Base-by-base conservation (phyloP, 1,140 invertebrate species). In the Monochamus saltuarius region DNA sequence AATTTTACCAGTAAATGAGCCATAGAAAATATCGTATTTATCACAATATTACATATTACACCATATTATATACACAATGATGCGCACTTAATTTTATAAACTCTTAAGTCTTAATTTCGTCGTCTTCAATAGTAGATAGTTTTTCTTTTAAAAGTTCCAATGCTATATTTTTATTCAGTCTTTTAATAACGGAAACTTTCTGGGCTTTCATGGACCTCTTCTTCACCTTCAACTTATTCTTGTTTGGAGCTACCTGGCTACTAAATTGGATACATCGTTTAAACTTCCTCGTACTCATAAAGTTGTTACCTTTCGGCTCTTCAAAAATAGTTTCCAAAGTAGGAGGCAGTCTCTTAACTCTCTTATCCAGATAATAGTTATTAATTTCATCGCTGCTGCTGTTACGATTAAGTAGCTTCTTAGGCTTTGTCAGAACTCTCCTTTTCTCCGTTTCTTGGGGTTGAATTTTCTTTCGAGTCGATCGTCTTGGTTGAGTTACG, bases 311-410 rank as follows among this genome's bases (percentile, higher is more conserved):
- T 17, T 51, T 49, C 1, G 60, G 53, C 6, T 57, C 60, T 57
- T 62, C 60, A 52, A 57, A 62, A 47, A 62, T 62, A 17, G 60
- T 62, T 36, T 62, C 60, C 35, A 62, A 38, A 52, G 34, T 19
- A 4, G 60, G 37, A 14, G 45, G 46, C 17, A 37, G 38, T 45
- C 60, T 46, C 36, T 62, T 62, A 7, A 62, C 54, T 57, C 34
- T 51, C 14, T 62, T 62, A 38, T 62, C 54, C 11, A 62, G 39
- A 43, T 62, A 62, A 46, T 62, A 62, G n/a, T 62, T 62, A 36
- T 45, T 35, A 17, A 62, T 51, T 13, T 43, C 40, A 36, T 62
- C 51, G 8, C 9, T 8, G 45, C 38, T 61, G 39, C 42, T 37
- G 6, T 29, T 29, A n/a, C 51, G 37, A 7, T 29, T 54, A 16